Percentiles rank a stretch among this genome's conserved stretches.
Evolutionary conservation across 2,113 vertebrate genomes (phyloP).

Genomic region (Bos indicus): DNA sequence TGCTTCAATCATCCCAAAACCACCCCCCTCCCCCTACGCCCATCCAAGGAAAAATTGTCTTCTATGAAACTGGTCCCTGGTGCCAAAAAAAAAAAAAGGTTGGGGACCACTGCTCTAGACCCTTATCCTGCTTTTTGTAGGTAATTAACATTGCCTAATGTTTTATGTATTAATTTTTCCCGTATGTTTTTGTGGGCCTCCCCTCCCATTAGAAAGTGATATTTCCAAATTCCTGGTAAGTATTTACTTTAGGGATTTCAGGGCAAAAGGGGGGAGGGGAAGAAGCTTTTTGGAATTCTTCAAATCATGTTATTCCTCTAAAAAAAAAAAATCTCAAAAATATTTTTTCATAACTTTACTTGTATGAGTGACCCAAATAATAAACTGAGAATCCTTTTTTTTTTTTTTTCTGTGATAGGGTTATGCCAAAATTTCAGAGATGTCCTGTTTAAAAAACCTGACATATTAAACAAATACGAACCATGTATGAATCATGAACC

Average conservation of each 20-base stretch:
- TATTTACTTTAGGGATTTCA: neutral
- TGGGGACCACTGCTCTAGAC: neutral
- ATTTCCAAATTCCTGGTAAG: neutral
- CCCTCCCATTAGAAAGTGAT: neutral
- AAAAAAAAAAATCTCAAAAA: neutral
- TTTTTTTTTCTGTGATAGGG: neutral
- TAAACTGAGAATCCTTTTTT: neutral
- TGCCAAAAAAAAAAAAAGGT: neutral
- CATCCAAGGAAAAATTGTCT: neutral
- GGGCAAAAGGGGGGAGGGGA: fast-evolving
- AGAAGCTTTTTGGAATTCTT: neutral
- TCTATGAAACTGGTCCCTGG: neutral
- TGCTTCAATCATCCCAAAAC: neutral
- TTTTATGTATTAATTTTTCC: neutral
- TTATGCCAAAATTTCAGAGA: neutral
- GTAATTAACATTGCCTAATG: neutral
- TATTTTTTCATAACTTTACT: neutral
- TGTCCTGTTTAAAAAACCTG: neutral
- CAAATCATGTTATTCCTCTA: neutral
- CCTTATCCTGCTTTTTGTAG: neutral
- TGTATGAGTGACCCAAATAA: neutral
- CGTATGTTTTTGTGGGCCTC: neutral
- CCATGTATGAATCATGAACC: neutral
- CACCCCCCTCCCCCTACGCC: fast-evolving
- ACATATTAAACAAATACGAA: neutral